Conservation (phyloP, 23 tunicate genomes). For the Aplidium turbinatum region DNA sequence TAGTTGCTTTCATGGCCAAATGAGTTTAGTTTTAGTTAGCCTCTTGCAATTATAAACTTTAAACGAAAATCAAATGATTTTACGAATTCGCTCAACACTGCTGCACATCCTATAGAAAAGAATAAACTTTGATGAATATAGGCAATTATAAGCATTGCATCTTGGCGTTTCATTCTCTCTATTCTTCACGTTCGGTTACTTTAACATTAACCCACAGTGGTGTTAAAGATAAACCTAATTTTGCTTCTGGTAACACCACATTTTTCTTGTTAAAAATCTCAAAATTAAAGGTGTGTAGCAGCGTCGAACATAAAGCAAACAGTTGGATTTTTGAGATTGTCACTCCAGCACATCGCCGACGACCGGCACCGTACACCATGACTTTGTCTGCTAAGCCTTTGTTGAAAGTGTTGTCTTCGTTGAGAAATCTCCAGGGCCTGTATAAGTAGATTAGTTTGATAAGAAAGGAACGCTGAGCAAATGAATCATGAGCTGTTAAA, state of each 20-base stretch:
- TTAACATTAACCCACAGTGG: conserved; percentile 30
- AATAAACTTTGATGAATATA: too few relatives aligned
- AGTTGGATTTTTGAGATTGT: conserved; percentile 46
- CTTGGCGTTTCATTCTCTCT: too few relatives aligned
- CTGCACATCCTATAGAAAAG: too few relatives aligned
- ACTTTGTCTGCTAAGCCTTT: conserved; percentile 45
- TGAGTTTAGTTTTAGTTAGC: too few relatives aligned
- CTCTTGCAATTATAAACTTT: too few relatives aligned
- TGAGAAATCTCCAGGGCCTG: conserved; percentile 63
- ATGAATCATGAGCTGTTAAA: too few relatives aligned
- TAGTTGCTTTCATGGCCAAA: too few relatives aligned
- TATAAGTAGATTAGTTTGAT: background rate
- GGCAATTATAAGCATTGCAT: too few relatives aligned
- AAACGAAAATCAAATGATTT: too few relatives aligned
- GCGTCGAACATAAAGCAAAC: conserved; percentile 25
- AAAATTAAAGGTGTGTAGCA: conserved; percentile 18
- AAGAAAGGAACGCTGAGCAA: background rate
- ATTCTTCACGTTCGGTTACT: conserved; percentile 3
- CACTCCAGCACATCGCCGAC: conserved; percentile 67
- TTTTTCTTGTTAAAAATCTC: conserved; percentile 2
- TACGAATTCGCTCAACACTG: too few relatives aligned
- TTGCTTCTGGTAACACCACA: conserved; percentile 16
- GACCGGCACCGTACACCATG: conserved; percentile 59
- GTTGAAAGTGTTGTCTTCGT: conserved; percentile 27
- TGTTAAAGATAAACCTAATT: conserved; percentile 5